Evolutionary conservation across 2,113 vertebrate genomes (phyloP).

Genomic region (Ardeotis arabs): DNA sequence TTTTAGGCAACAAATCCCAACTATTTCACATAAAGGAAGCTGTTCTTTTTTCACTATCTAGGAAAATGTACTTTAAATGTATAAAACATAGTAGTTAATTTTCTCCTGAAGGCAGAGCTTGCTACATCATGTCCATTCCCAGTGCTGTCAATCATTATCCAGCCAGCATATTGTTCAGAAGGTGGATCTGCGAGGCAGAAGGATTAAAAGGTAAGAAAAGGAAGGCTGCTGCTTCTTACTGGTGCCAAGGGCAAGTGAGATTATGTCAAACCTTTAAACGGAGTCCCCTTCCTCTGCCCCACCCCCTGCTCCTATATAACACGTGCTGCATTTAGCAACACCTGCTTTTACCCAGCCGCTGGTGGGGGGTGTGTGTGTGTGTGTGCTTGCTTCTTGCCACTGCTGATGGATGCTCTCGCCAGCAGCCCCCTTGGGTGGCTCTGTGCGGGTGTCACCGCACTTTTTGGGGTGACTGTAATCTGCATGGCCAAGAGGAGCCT

Average conservation of each 20-base stretch:
- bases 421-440: background rate
- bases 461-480: constrained; percentile 18
- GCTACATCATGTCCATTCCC: background rate
- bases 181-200: constrained; percentile 57
- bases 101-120: background rate
- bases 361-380: background rate
- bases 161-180: constrained; percentile 45
- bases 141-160: constrained; percentile 72
- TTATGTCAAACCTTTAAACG: constrained; percentile 28
- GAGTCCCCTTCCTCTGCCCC: constrained; percentile 36
- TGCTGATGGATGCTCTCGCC: constrained; percentile 14
- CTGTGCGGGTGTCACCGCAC: background rate
- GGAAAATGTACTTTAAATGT: background rate
- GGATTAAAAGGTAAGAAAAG: constrained; percentile 11
- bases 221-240: constrained; percentile 45
- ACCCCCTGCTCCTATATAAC: constrained; percentile 70
- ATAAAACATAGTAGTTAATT: background rate
- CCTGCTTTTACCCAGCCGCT: background rate
- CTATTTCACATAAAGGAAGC: background rate
- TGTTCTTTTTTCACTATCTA: background rate
- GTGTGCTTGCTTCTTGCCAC: background rate
- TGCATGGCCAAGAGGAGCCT: background rate
- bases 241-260: constrained; percentile 33
- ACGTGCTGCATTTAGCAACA: background rate
- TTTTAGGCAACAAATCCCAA: background rate